phyloP scores from a whole-genome alignment of 2,113 vertebrate genomes.

The Notothenia coriiceps region DNA sequence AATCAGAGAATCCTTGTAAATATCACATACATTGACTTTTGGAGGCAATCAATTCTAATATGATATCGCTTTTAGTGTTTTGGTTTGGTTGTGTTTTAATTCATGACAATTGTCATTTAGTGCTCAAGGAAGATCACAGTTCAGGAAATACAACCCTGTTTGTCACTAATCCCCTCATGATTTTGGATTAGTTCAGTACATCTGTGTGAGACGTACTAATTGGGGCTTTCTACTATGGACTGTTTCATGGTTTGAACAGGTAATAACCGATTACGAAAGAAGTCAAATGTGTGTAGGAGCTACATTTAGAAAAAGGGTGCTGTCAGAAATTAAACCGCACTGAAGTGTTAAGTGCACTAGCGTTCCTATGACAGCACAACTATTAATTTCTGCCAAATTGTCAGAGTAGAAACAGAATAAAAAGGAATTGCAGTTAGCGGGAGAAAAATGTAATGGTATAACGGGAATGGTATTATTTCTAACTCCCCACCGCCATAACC shows the following conservation, averaged over 20 bases:
- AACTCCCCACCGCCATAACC: no score
- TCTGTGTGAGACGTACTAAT: background rate
- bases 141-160: background rate
- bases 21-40: no score
- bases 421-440: background rate
- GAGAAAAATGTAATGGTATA: no score
- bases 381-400: slow-evolving; percentile 47
- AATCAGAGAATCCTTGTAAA: no score
- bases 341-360: slow-evolving; percentile 39
- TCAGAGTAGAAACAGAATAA: slow-evolving; percentile 12
- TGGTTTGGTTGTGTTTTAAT: no score
- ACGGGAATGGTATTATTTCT: no score
- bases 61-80: background rate
- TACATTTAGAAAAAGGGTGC: slow-evolving; percentile 25
- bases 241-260: slow-evolving; percentile 9
- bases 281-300: background rate
- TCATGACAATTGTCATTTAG: background rate
- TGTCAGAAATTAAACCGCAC: slow-evolving; percentile 42
- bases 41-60: background rate
- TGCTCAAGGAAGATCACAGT: background rate
- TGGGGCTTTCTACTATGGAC: background rate
- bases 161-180: background rate
- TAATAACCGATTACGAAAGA: slow-evolving; percentile 16
- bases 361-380: slow-evolving; percentile 45
- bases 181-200: background rate